Percentiles rank a stretch among this genome's conserved stretches.
phyloP scores from a whole-genome alignment of 2,888 invertebrate species.

The Shargacucullia verbasci region DNA sequence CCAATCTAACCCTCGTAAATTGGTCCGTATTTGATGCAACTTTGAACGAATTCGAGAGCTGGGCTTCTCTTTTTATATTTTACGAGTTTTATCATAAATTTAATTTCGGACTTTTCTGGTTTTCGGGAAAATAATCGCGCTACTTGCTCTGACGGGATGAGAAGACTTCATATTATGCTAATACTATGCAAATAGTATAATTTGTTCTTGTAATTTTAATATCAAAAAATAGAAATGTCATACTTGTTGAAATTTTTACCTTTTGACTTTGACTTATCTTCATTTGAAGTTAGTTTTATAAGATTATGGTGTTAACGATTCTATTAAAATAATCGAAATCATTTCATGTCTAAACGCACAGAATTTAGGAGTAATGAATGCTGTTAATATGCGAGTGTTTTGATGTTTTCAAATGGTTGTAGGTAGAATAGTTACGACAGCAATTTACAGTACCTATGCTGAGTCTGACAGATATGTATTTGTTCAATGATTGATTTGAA shows the following conservation, averaged over 20 bases:
- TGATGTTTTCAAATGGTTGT: conserved; percentile 40
- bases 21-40: conserved; percentile 35
- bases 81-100: conserved; percentile 2
- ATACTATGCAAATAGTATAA: not conserved
- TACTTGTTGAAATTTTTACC: too few relatives aligned
- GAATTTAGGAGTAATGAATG: conserved; percentile 38
- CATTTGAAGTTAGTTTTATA: too few relatives aligned
- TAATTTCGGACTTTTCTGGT: too few relatives aligned
- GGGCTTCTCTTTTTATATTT: conserved; percentile 2
- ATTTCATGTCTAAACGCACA: conserved; percentile 45
- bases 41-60: conserved; percentile 21
- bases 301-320: not conserved
- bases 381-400: conserved; percentile 49
- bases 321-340: conserved; percentile 19
- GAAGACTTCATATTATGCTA: not conserved
- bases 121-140: too few relatives aligned
- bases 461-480: conserved; percentile 3
- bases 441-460: conserved; percentile 12
- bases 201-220: not conserved
- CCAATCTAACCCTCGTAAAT: conserved; percentile 25
- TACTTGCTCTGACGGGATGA: not conserved
- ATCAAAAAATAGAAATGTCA: too few relatives aligned
- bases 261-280: too few relatives aligned
- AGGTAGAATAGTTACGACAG: conserved; percentile 30
- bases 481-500: conserved; percentile 3